Evolutionary conservation across 2,113 vertebrate species (phyloP), one percentile per base, ranked within the genome.

Genomic region (Stigmatopora nigra): DNA sequence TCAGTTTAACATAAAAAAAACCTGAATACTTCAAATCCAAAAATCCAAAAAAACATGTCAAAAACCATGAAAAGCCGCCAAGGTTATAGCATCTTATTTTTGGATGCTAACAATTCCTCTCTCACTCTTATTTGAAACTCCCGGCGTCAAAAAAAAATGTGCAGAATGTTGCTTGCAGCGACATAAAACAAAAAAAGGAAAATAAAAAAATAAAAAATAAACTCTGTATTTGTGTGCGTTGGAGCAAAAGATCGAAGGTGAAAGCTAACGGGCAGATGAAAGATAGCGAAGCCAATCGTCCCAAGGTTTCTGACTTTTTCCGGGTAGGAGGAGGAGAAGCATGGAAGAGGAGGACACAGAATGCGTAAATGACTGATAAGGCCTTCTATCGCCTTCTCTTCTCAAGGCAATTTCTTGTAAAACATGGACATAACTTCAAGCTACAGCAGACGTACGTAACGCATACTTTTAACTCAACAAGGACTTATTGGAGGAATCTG

Each of bases 291-390:
- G 61, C 64, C 59, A 51, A 65, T 52, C 3, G n/a, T 74, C 70
- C 72, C 76, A 84, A 83, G 84, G 72, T 78, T 78, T 57, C 61
- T 69, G 59, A 13, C 44, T 45, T 38, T 74, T 78, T 61, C 63
- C 60, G 22, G 62, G 55, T 64, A 67, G 57, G n/a, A 19, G 48
- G 69, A 72, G 57, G 68, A 73, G 38, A 73, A 72, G 17, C 31
- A 38, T 45, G 12, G 61, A 63, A 2, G 61, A 41, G 12, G 55
- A 67, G 64, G 69, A 56, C 58, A 35, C 58, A 35, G 19, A 13
- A 64, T 15, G 59, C 58, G 60, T 72, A 77, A 58, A 69, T 6
- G 69, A 66, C 14, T 9, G 61, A 67, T 63, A 51, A 78, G 68
- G 72, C 48, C 25, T n/a, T n/a, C n/a, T 41, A 45, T 55, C 62